Evolutionary conservation across 2,888 invertebrate genomes (phyloP), one percentile per base, ranked within the genome.

Genomic region (Athetis lepigone): DNA sequence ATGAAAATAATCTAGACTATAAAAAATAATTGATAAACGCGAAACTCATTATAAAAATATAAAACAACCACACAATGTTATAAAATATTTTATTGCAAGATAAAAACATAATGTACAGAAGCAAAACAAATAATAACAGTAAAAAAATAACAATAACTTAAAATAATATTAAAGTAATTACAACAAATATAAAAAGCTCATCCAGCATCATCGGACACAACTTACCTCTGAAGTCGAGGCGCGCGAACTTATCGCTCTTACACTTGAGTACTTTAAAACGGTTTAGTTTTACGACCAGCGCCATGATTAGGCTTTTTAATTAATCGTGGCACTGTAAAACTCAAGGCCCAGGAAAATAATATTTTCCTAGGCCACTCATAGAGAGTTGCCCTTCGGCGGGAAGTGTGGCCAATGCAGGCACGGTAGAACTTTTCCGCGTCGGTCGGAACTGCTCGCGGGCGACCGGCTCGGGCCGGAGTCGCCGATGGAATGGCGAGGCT

Each of bases 211-310:
- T 19, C 16, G 13, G 4, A 66, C 27, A 54, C 46, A 56, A 84
- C 96, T 96, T 95, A 98, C 98, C 98, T 95, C 98, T 94, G 86
- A 98, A 98, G 75, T 97, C 96, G 73, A 97, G 92, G 76, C 96
- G 96, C 52, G 96, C 96, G 71, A 96, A 95, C 84, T 97, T 96
- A 77, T 97, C 97, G 11, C 96, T 96, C 85, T 96, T 97, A 83
- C 95, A 95, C 89, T 96, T 97, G 18, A 96, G 93, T 54, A 97
- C 94, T 90, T 96, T 96, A 85, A 97, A 96, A 76, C 96, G 96
- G 85, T 96, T 96, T 43, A 97, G 86, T 84, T 96, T 95, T 18
- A 97, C 96, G 11, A 96, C 92, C 42, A 97, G 95, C 82, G 97
- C 96, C 97, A 97, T 97, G 70, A 76, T 91, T 23, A 27, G 9